Conservation (phyloP, 2,888 invertebrate genomes). For the Allacma fusca region DNA sequence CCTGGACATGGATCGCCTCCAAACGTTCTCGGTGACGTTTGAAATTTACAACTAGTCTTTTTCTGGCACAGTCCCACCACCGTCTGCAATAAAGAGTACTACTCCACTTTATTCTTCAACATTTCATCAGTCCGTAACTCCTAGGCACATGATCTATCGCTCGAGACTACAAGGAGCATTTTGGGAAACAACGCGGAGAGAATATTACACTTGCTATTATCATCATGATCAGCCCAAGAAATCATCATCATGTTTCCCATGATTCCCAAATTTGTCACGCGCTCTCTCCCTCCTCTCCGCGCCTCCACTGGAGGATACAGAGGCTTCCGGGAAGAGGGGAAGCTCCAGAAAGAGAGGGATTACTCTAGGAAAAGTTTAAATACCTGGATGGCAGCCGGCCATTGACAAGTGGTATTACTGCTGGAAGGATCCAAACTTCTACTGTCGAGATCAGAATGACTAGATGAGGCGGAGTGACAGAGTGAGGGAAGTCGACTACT, state of each 20-base stretch:
- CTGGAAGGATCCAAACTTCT: conserved; percentile 52
- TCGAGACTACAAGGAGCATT: no score
- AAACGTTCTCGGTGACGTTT: conserved; percentile 85
- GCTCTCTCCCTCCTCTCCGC: no score
- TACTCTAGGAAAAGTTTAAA: neutral
- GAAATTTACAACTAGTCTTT: conserved; percentile 88
- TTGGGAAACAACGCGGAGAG: no score
- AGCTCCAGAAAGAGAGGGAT: no score
- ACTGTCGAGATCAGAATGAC: conserved; percentile 56
- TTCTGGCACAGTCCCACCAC: conserved; percentile 94
- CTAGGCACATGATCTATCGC: no score
- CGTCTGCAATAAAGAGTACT: conserved; percentile 91
- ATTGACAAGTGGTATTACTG: conserved; percentile 48
- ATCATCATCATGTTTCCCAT: no score
- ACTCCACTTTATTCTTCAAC: conserved; percentile 3
- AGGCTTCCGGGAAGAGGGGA: no score
- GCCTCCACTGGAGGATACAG: no score
- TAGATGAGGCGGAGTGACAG: conserved; percentile 63
- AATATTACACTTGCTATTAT: no score
- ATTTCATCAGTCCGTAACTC: no score
- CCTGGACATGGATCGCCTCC: conserved; percentile 87
- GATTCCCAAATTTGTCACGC: no score
- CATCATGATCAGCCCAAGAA: no score
- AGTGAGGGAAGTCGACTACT: conserved; percentile 69
- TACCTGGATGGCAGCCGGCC: conserved; percentile 58